Evolutionary conservation across 2,888 invertebrate genomes (phyloP).

Genomic region (Petrolisthes cinctipes): DNA sequence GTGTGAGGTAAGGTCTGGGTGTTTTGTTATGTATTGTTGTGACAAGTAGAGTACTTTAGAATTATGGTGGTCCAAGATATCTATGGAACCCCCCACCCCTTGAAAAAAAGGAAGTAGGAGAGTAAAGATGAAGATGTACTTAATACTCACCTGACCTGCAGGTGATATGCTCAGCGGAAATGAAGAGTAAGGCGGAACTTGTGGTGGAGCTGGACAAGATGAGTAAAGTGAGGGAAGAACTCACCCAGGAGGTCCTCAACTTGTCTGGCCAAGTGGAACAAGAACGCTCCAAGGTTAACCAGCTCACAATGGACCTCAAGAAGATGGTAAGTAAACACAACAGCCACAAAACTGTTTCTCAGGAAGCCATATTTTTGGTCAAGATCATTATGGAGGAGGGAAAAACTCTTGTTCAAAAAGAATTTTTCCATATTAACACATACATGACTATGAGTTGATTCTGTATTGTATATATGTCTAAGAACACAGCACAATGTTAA

Average conservation of each 20-base stretch:
- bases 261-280: slow-evolving; percentile 81
- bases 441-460: no score
- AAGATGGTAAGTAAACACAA: slow-evolving; percentile 30
- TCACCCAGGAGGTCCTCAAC: slow-evolving; percentile 79
- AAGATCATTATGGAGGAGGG: no score
- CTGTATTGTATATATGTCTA: no score
- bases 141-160: background rate
- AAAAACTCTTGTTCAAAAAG: no score
- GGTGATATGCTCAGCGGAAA: slow-evolving; percentile 72
- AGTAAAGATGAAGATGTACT: no score
- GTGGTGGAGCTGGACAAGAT: slow-evolving; percentile 80
- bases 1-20: slow-evolving; percentile 76
- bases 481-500: no score
- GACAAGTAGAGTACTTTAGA: no score
- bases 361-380: no score
- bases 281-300: slow-evolving; percentile 79
- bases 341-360: no score
- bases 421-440: no score
- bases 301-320: slow-evolving; percentile 66
- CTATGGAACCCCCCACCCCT: no score
- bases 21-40: background rate
- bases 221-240: slow-evolving; percentile 79
- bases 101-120: no score
- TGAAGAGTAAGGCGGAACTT: slow-evolving; percentile 84
- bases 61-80: background rate